Base-by-base conservation (phyloP, 2,888 invertebrate genomes). In the Baccha elongata region DNA sequence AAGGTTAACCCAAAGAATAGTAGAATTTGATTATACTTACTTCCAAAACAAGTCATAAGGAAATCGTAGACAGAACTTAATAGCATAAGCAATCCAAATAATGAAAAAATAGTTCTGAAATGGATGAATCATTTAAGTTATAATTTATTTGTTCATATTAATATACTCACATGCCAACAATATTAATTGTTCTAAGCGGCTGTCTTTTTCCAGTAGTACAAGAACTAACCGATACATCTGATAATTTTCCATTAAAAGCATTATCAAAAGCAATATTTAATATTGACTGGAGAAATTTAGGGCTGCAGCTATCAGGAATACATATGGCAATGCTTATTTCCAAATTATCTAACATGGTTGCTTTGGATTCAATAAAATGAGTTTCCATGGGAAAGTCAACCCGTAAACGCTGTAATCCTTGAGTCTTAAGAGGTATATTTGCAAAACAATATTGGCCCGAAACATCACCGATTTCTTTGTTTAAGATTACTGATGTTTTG, bases 371-470 rank as follows among this genome's bases (percentile, higher is more conserved):
- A 13, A 40, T 13, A 0, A 3, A 13, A 5, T 7, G 13, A 13
- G 1, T 6, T 40, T 13, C 37, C 4, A 40, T 40, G 37, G 6
- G n/a, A n/a, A 1, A 3, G 13, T n/a, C 3, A 0, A 13, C 3
- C 1, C 13, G 37, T n/a, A n/a, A n/a, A 10, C 3, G 6, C 10
- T 35, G 6, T 2, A 10, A 10, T 11, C 10, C 8, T 23, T 23
- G 3, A 5, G 5, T 5, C 35, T 50, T 35, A 2, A 78, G 23
- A 2, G 84, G 74, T 55, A 75, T 72, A 11, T 48, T 40, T 42
- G 76, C 60, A 23, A 88, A 83, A 65, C 89, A 89, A 71, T 88
- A 88, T 72, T 88, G 87, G 26, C 88, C 88, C 26, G 85, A 73
- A 52, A 89, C 87, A n/a, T 64, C 19, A 1, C 80, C 85, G 48